Conservation (phyloP, 1,140 invertebrate species). For the Bathynomus jamesi region DNA sequence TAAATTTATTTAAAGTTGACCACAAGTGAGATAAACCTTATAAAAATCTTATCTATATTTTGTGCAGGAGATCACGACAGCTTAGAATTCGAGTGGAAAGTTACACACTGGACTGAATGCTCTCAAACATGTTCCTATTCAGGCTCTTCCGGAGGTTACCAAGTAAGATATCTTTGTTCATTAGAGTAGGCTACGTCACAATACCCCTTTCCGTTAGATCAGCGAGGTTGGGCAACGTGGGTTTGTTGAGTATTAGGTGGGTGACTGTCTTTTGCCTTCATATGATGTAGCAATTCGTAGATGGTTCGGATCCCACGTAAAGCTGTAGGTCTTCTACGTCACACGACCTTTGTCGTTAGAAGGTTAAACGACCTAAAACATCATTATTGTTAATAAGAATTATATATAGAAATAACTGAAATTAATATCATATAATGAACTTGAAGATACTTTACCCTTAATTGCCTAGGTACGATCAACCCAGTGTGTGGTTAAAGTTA, state of each 20-base stretch:
- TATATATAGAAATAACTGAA: not conserved
- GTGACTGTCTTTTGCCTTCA: too few species aligned
- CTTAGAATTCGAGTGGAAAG: slow-evolving; percentile 65
- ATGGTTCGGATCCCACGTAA: too few species aligned
- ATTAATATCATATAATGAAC: slow-evolving; percentile 3
- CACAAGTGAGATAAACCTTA: not conserved
- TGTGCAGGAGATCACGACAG: slow-evolving; percentile 20
- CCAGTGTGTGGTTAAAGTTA: slow-evolving; percentile 57
- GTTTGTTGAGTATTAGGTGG: too few species aligned
- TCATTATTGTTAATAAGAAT: too few species aligned
- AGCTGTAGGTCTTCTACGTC: too few species aligned
- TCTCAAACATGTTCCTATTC: slow-evolving; percentile 75
- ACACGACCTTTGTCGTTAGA: too few species aligned
- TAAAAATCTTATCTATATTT: not conserved
- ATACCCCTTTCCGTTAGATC: too few species aligned
- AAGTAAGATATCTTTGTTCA: too few species aligned
- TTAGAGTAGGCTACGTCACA: too few species aligned
- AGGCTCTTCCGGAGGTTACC: slow-evolving; percentile 52
- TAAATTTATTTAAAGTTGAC: not conserved
- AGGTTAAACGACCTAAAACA: too few species aligned
- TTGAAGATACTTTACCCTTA: not conserved
- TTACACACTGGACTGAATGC: slow-evolving; percentile 75
- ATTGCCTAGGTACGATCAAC: slow-evolving; percentile 54
- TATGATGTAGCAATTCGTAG: too few species aligned
- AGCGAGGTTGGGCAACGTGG: too few species aligned